These are phyloP conservation scores for Ictidomys tridecemlineatus DNA, from an alignment of 2,113 vertebrate species.

Conservation along the genomic window DNA sequence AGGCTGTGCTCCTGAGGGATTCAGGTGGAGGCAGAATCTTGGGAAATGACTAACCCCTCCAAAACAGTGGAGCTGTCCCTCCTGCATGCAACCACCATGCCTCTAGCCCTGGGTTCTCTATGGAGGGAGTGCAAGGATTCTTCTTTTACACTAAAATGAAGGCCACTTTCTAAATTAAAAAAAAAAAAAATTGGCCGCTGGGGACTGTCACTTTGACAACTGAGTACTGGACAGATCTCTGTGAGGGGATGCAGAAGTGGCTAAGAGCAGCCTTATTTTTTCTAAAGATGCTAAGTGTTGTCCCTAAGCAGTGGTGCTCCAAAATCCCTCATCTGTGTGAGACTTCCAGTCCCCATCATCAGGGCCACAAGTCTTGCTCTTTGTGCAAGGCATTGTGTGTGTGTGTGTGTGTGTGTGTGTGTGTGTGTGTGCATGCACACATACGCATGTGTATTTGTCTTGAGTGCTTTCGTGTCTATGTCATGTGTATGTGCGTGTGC, in stretches of 20 bases:
- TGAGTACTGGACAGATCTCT: rapidly evolving
- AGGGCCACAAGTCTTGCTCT: too few relatives aligned
- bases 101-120: neutral
- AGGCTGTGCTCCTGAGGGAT: too few relatives aligned
- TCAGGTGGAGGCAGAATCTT: neutral
- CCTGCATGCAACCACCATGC: rapidly evolving
- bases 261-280: neutral
- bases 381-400: neutral
- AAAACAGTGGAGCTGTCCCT: neutral
- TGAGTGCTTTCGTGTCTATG: neutral
- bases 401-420: too few relatives aligned
- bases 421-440: neutral
- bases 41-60: rapidly evolving
- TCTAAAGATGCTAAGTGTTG: neutral
- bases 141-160: neutral
- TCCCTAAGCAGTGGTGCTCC: neutral
- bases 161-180: neutral
- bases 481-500: neutral
- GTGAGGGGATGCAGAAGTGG: neutral
- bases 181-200: too few relatives aligned
- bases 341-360: rapidly evolving
- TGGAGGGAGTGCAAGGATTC: neutral
- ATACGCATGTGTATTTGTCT: neutral
- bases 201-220: neutral
- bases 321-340: rapidly evolving